Base-by-base conservation (phyloP, 1,140 invertebrate species). In the Apis dorsata region DNA sequence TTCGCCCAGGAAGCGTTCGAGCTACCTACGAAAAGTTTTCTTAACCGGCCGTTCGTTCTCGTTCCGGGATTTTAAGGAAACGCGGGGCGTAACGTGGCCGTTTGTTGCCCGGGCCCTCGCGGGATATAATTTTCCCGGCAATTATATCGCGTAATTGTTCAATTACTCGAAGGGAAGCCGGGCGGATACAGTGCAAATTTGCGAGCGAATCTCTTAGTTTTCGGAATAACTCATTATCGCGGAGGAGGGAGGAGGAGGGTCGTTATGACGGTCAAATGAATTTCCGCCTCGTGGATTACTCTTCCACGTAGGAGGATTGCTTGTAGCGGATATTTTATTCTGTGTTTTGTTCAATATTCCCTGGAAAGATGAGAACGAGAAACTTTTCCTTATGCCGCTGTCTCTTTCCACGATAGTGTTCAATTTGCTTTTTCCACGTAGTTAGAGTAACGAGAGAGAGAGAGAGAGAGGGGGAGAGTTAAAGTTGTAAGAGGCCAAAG, bases 131-230 rank as follows among this genome's bases (percentile, higher is more conserved):
- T 57, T 28, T 53, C 59, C 24, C 15, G 24, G 34, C 81, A 28
- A 79, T 79, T 83, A 81, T 75, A 60, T 68, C 57, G 55, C 28
- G 55, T 70, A 70, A 82, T 82, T 77, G 80, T 77, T 57, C 73
- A 53, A 77, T 81, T 81, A 76, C 5, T 28, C 53, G 28, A 19
- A 21, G 21, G 28, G 1, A 12, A 2, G n/a, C 12, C 17, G 1
- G 10, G 3, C 2, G 34, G 24, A 28, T 28, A 28, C 2, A 28
- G 28, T 28, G 21, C n/a, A 49, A 49, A 1, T 24, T 55, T 17
- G 34, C 17, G 5, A 51, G 13, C 51, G 28, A 28, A 44, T 59
- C 60, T 44, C 44, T 7, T 11, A 17, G 9, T 21, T 60, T 77
- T 77, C 7, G 44, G 15, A 21, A n/a, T 12, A 34, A 69, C 80